Evolutionary conservation across 2,888 invertebrate species (phyloP), one percentile per base, ranked within the genome.

Genomic region (Galerucella nymphaeae): DNA sequence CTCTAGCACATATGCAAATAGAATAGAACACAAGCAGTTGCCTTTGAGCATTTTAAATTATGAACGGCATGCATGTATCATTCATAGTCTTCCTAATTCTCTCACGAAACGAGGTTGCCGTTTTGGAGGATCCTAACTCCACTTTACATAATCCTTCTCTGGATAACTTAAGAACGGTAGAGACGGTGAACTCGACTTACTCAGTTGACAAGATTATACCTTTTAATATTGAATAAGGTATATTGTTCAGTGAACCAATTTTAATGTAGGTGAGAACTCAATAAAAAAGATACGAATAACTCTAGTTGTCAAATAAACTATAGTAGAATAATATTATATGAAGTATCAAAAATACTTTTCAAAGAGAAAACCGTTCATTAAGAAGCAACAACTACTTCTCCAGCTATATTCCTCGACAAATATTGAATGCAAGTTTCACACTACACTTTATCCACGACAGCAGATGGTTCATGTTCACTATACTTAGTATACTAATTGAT

Each of bases 41-140:
- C 71, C 70, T 66, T 66, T 66, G 70, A 75, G 73, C 71, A 71
- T 75, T 73, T 72, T 75, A 70, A 76, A 76, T 76, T 75, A 73
- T 73, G 71, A 72, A 76, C 73, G 61, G 67, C 67, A 71, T 73
- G 63, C 76, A 75, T 73, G 63, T 75, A 75, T 76, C 75, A 74
- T 76, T 76, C 71, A 76, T 76, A 71, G 66, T 61, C 67, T 67
- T 48, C 55, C 75, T 71, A 75, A 76, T 76, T 73, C 73, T 71
- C 70, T 69, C 11, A 41, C 18, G 55, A 62, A 42, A 41, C 63
- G 63, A 53, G 63, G 62, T 70, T 70, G 63, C 70, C 70, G 63
- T 63, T 70, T 63, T 61, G 63, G 45, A 61, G 63, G 70, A 70
- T 70, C 70, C 64, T 64, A 69, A 69, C 62, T 69, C 62, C 69